Base-by-base conservation (phyloP, 1,140 invertebrate species). In the Grapholita molesta region DNA sequence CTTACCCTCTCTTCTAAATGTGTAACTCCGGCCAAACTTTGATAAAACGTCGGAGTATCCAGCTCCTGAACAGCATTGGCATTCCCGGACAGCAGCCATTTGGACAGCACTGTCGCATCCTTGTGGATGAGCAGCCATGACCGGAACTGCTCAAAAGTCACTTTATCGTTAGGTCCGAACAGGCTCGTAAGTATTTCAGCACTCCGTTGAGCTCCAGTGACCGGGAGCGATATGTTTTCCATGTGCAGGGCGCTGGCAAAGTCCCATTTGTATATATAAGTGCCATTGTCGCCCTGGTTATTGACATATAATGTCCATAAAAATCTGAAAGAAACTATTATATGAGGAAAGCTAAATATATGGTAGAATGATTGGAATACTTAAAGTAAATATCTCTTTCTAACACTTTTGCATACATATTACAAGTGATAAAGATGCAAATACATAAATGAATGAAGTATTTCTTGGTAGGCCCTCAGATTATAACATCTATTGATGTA, bases 31-130 rank as follows among this genome's bases (percentile, higher is more conserved):
- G 97, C 96, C 18, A 98, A 88, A 24, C 96, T 98, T 86, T 98
- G 97, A 84, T 98, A 98, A 83, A 98, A 98, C 0, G 97, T 98
- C 2, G 97, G 97, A 12, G 96, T 97, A 83, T 98, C 97, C 76
- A 95, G 91, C 79, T 98, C 96, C 69, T 96, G 96, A 15, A 95
- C 95, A 0, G 97, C 89, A 52, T 94, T 95, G 9, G 96, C 94
- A 75, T 94, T 93, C 73, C 96, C 95, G 15, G 93, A 92, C 11
- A 98, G 83, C 28, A 98, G 88, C 97, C 97, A 98, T 78, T 95
- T 94, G 18, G 96, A 96, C 2, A 98, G 88, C 1, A 96, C 94
- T 1, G 96, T 97, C 3, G 95, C 95, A 83, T 95, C 94, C 65
- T 94, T 95, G 84, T 97, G 93, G 48, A 94, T 93, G 2, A 93